Evolutionary conservation across 2,888 invertebrate species (phyloP), one percentile per base, ranked within the genome.

Genomic region (Steromphala cineraria): DNA sequence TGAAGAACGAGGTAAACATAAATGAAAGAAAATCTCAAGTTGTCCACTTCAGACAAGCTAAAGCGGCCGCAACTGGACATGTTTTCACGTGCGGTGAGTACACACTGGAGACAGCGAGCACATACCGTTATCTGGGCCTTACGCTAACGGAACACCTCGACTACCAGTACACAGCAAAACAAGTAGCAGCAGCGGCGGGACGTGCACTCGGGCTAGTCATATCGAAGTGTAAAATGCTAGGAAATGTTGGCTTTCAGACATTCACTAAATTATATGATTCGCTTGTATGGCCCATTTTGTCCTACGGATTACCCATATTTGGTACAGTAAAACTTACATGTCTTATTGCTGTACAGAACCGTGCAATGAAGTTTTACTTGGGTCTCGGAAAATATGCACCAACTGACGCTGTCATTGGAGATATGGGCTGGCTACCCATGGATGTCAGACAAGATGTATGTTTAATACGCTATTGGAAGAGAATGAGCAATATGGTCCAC

Each of bases 191-290:
- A 24, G 7, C 56, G 19, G 56, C 56, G 19, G 56, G 56, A 24
- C 56, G 56, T 21, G 56, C 56, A 24, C 56, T 56, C 21, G 19
- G 56, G 13, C 24, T 56, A 13, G 56, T 56, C 21, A 56, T n/a
- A 21, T 19, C 56, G 24, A 56, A 56, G 46, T 46, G 46, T 13
- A 46, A 46, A 46, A 46, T 46, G 46, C 10, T 46, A 46, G 46
- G 46, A 46, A 46, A 67, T 67, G 24, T 46, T 77, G n/a, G 76
- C 53, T 15, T 77, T 53, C 15, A 62, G 10, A 67, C 53, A 31
- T 80, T 36, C 31, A 80, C 80, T n/a, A 67, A 75, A 77, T 19
- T 76, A 5, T 80, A 67, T 77, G 77, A 80, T 21, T 62, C 67
- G 10, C 46, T 62, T 7, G 67, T 67, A 10, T 67, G 17, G 15